Evolutionary conservation across 2,113 vertebrate genomes (phyloP).

Genomic region (Pteronura brasiliensis): DNA sequence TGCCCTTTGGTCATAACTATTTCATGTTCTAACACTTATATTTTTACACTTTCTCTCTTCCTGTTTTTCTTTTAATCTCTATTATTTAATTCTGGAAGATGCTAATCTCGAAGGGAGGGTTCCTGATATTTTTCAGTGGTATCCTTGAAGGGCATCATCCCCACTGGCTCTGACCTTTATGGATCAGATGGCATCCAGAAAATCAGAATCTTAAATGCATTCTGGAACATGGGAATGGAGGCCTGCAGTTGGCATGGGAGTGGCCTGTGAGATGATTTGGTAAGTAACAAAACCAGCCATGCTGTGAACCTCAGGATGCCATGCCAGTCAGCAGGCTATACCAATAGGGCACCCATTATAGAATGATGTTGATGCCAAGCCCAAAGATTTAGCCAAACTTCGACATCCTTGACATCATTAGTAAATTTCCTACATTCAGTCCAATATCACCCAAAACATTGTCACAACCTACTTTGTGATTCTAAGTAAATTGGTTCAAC

Average conservation of each 20-base stretch:
- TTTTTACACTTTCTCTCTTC: not conserved
- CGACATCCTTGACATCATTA: not conserved
- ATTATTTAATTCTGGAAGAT: not conserved
- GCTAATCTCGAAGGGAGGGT: not conserved
- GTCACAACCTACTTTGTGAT: not conserved
- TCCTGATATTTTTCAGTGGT: not conserved
- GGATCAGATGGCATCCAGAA: not conserved
- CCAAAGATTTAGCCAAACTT: not conserved
- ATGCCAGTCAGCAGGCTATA: not conserved
- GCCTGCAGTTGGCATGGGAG: not conserved
- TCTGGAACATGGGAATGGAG: not conserved
- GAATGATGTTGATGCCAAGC: too few relatives aligned
- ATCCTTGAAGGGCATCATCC: not conserved
- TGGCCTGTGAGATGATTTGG: not conserved
- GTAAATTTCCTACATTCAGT: not conserved
- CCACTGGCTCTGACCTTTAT: not conserved
- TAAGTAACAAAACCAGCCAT: not conserved
- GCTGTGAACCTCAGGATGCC: not conserved
- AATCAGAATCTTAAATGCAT: not conserved
- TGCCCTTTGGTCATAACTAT: not conserved
- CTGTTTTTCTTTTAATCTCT: not conserved
- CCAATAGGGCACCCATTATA: not conserved
- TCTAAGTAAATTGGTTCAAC: not conserved
- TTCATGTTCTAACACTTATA: not conserved
- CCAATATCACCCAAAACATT: not conserved